phyloP scores from a whole-genome alignment of 2,113 vertebrate genomes.

The Oryzias melastigma region DNA sequence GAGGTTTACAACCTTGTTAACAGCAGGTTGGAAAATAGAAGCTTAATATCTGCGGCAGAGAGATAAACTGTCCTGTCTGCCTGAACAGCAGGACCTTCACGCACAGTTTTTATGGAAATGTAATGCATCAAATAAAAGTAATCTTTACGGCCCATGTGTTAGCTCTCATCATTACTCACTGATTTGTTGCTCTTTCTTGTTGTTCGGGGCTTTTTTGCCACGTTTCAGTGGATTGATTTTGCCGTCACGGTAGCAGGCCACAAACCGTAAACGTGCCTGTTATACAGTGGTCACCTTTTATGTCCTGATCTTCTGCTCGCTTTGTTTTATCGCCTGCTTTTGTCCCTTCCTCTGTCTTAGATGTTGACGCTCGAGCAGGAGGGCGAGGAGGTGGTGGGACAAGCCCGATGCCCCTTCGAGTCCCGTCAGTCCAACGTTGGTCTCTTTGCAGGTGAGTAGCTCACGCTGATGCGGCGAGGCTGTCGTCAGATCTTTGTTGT shows the following conservation, averaged over 20 bases:
- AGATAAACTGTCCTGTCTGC: conserved; percentile 41
- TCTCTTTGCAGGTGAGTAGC: conserved; percentile 85
- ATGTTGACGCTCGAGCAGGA: conserved; percentile 85
- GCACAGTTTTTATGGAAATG: conserved; percentile 27
- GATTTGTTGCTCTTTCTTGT: conserved; percentile 14
- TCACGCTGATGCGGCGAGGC: not conserved
- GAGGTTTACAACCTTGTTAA: conserved; percentile 53
- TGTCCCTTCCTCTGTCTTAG: conserved; percentile 50
- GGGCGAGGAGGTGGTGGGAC: conserved; percentile 88
- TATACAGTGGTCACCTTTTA: conserved; percentile 27
- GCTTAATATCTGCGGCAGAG: conserved; percentile 41
- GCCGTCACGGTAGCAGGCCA: not conserved
- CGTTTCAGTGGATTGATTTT: conserved; percentile 11
- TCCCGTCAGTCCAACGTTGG: conserved; percentile 89
- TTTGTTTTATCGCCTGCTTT: not conserved
- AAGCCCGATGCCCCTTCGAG: conserved; percentile 92
- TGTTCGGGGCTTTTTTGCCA: not conserved
- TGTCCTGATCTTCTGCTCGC: not conserved
- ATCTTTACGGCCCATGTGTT: conserved; percentile 49
- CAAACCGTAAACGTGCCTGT: not conserved
- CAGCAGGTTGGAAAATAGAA: conserved; percentile 30
- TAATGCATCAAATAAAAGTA: conserved; percentile 28
- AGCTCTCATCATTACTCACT: conserved; percentile 22
- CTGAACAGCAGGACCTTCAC: conserved; percentile 22
- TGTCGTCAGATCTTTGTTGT: not conserved